Conservation (phyloP, 1,140 invertebrate species). For the Trialeurodes vaporariorum region DNA sequence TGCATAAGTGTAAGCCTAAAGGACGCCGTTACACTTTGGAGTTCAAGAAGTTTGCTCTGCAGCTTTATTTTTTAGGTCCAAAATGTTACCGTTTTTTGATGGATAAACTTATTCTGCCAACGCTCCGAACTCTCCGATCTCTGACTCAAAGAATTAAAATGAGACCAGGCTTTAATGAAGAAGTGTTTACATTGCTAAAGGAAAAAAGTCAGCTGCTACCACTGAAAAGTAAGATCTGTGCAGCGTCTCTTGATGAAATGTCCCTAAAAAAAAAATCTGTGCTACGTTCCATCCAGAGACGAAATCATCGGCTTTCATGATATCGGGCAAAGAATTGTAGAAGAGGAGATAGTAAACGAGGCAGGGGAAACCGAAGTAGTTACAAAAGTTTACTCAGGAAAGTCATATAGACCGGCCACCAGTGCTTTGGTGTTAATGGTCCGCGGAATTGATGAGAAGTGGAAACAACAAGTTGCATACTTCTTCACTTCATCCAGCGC, state of each 20-base stretch:
- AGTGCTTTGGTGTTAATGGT: slow-evolving; percentile 5
- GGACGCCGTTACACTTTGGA: neutral
- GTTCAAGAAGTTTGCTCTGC: neutral
- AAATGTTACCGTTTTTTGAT: neutral
- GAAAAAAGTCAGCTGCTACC: neutral
- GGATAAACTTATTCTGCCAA: neutral
- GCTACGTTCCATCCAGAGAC: neutral
- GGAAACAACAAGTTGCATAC: slow-evolving; percentile 12
- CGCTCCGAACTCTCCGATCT: neutral
- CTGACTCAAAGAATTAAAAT: neutral
- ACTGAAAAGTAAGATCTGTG: neutral
- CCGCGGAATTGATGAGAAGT: slow-evolving; percentile 4
- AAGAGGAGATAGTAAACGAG: too few species aligned
- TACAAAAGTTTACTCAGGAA: too few species aligned
- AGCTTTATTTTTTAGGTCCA: neutral
- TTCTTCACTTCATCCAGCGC: slow-evolving; percentile 4
- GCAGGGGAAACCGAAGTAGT: too few species aligned
- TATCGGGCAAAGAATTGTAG: too few species aligned
- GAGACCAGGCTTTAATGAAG: neutral
- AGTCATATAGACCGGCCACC: slow-evolving; percentile 3
- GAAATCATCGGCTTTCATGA: slow-evolving; percentile 6
- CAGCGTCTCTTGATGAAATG: slow-evolving; percentile 5
- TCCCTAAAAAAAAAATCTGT: slow-evolving; percentile 5
- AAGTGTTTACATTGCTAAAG: neutral
- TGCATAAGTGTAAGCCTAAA: neutral